phyloP scores from a whole-genome alignment of 30 jellyfish, hydroid and myxozoan genomes.

The Sanderia malayensis region DNA sequence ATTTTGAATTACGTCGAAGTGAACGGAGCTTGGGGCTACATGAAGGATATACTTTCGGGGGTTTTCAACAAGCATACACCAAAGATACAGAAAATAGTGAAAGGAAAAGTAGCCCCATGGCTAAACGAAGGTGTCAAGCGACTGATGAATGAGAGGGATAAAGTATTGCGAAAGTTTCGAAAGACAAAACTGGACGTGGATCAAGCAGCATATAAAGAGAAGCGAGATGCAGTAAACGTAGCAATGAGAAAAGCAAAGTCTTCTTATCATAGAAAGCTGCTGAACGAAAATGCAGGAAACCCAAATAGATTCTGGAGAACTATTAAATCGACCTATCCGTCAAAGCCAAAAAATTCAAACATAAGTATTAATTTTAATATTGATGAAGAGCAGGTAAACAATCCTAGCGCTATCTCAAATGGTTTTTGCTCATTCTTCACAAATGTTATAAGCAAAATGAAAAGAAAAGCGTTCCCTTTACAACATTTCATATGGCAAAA shows the following conservation, averaged over 20 bases:
- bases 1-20: slow-evolving; percentile 41
- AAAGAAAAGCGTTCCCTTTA: slow-evolving; percentile 40
- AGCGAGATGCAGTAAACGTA: slow-evolving; percentile 31
- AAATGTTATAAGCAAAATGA: slow-evolving; percentile 47
- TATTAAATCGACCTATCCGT: slow-evolving; percentile 35
- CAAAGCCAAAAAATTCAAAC: slow-evolving; percentile 46
- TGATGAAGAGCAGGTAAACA: slow-evolving; percentile 40
- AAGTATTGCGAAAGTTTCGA: slow-evolving; percentile 25
- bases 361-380: slow-evolving; percentile 23
- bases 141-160: slow-evolving; percentile 35
- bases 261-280: slow-evolving; percentile 27
- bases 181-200: slow-evolving; percentile 18
- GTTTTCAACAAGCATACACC: slow-evolving; percentile 57
- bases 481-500: slow-evolving; percentile 28
- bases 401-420: slow-evolving; percentile 42
- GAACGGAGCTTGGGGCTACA: slow-evolving; percentile 67
- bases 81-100: slow-evolving; percentile 39
- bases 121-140: slow-evolving; percentile 29
- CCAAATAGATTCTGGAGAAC: slow-evolving; percentile 41
- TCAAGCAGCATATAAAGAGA: slow-evolving; percentile 32
- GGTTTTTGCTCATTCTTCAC: slow-evolving; percentile 44
- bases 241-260: slow-evolving; percentile 40
- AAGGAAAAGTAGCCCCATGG: slow-evolving; percentile 65
- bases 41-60: slow-evolving; percentile 53
- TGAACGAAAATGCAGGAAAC: slow-evolving; percentile 17